These are phyloP conservation scores for Gavialis gangeticus DNA, from an alignment of 2,113 vertebrate species.

Conservation along the genomic window DNA sequence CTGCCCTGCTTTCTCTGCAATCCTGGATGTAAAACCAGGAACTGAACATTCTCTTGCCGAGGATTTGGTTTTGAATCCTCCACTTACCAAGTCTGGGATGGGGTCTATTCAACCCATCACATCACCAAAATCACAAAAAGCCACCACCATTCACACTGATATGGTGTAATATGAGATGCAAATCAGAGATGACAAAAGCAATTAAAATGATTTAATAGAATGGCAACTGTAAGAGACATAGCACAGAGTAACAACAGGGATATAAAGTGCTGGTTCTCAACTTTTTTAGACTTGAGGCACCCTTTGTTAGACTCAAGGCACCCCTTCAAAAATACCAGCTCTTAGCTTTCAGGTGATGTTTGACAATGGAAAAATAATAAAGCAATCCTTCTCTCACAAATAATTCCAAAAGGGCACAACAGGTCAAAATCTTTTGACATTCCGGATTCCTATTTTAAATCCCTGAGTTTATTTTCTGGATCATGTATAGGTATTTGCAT, in stretches of 20 bases:
- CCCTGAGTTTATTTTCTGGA: no score
- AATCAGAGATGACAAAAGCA: not conserved
- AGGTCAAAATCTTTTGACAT: no score
- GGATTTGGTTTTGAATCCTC: not conserved
- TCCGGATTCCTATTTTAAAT: no score
- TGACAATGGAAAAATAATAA: no score
- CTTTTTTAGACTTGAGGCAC: no score
- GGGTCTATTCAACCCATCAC: not conserved
- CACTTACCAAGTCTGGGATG: not conserved
- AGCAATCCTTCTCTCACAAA: no score
- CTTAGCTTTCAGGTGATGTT: no score
- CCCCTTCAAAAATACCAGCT: no score
- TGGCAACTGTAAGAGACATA: not conserved
- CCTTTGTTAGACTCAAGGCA: no score
- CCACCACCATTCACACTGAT: not conserved
- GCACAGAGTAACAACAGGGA: not conserved
- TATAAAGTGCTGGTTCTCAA: not conserved
- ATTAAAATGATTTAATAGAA: not conserved
- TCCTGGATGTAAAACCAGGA: not conserved
- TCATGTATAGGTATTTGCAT: no score
- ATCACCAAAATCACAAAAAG: not conserved
- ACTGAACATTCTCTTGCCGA: not conserved
- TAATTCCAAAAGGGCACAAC: no score
- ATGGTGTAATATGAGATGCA: not conserved
- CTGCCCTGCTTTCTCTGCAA: not conserved